These are phyloP conservation scores for Sander vitreus DNA, from an alignment of 2,113 vertebrate genomes.

Conservation along the genomic window DNA sequence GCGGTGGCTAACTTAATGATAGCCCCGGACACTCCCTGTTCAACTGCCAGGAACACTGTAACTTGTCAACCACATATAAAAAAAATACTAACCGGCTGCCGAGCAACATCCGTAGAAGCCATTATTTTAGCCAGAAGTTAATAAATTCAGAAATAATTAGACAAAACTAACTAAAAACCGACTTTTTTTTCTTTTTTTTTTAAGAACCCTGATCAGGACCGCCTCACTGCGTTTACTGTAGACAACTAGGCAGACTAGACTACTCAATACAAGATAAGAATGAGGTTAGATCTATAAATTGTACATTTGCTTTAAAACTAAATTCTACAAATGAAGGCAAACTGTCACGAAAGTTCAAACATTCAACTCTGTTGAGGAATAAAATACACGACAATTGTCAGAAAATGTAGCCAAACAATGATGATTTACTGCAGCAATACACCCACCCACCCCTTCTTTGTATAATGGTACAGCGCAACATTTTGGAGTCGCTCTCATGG, in stretches of 20 bases:
- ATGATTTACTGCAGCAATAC: neutral
- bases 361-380: rapidly evolving
- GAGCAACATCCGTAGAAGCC: slow-evolving; percentile 82
- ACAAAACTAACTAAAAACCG: slow-evolving; percentile 5
- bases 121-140: slow-evolving; percentile 51
- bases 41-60: slow-evolving; percentile 42
- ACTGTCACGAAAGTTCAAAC: rapidly evolving
- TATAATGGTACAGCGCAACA: slow-evolving; percentile 58
- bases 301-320: neutral
- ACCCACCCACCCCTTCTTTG: neutral
- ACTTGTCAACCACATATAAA: slow-evolving; percentile 4
- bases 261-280: slow-evolving; percentile 23
- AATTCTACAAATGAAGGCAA: rapidly evolving
- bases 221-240: slow-evolving; percentile 35
- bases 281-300: neutral
- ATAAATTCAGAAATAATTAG: neutral
- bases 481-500: slow-evolving; percentile 23
- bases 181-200: slow-evolving; percentile 35
- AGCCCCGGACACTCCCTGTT: slow-evolving; percentile 78
- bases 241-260: slow-evolving; percentile 72
- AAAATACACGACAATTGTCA: rapidly evolving
- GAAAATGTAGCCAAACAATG: rapidly evolving
- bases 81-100: slow-evolving; percentile 78
- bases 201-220: neutral
- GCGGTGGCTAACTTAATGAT: slow-evolving; percentile 56